Conservation (phyloP, 2,113 vertebrate species). For the Podocnemis expansa region DNA sequence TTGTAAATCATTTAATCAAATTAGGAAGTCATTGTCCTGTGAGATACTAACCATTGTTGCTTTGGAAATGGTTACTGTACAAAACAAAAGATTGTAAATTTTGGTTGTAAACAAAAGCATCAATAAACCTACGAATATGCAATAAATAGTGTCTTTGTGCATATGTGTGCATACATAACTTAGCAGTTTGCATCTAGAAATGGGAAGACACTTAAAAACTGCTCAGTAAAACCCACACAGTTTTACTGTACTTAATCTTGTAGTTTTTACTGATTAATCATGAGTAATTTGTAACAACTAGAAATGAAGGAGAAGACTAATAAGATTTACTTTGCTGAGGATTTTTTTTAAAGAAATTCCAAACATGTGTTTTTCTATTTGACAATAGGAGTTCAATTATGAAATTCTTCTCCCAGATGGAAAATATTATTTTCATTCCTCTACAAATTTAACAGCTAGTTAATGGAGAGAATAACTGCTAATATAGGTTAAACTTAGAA, state of each 20-base stretch:
- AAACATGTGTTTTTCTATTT: background rate
- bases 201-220: background rate
- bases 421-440: background rate
- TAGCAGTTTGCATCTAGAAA: background rate
- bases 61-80: constrained; percentile 20
- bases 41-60: constrained; percentile 3
- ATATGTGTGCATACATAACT: background rate
- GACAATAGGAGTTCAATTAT: background rate
- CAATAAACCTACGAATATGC: background rate
- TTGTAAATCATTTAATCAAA: background rate
- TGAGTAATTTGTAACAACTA: background rate
- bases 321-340: background rate
- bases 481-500: constrained; percentile 21
- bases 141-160: background rate
- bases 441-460: constrained; percentile 20
- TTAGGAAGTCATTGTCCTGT: background rate
- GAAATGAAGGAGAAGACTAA: constrained; percentile 10
- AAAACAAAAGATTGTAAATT: constrained; percentile 27
- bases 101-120: background rate
- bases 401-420: background rate
- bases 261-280: background rate
- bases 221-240: background rate
- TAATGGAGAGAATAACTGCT: background rate
- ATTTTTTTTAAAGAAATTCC: constrained; percentile 29
- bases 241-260: too few species aligned